Evolutionary conservation across 2,797 vertebrate genomes (phyloP), one percentile per base, ranked within the genome.

Genomic region (Muscicapa comitata): DNA sequence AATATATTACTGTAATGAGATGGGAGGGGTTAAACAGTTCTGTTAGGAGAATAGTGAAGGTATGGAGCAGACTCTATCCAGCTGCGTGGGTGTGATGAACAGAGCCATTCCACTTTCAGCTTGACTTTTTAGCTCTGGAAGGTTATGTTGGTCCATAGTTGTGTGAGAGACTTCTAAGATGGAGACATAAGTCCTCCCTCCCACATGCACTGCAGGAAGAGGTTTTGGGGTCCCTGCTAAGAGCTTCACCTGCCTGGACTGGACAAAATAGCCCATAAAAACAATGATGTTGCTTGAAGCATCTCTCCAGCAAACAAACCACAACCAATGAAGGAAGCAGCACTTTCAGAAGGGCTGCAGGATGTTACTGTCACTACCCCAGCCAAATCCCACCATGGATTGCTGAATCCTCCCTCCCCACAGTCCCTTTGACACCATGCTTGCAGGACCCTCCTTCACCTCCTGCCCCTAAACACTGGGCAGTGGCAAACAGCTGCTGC

Each of bases 1-100:
- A 96, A 93, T 91, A 81, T 45, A 94, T 78, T 94, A 88, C 89
- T 95, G 72, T 93, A 96, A 96, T 94, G 91, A 96, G 87, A 75
- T 94, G 93, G 95, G 96, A 96, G 91, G 94, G 55, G 89, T 94
- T 94, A 88, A 92, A 68, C 50, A 38, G 53, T 59, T 77, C 58
- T 72, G 35, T 81, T 80, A 93, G 51, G 42, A 88, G 71, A 62
- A 79, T 3, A 47, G 68, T 43, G 66, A 72, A 86, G 66, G 55
- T 59, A 62, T 14, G 51, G 79, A 94, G 93, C 70, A 75, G 75
- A 55, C 54, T 96, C 89, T 66, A 86, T 87, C 66, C 94, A 90
- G 35, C n/a, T 75, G 73, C 5, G 59, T 91, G 96, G 94, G 94
- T 86, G 89, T 83, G 79, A 96, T 90, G 92, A 88, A 93, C 82